A percentile compares a stretch with the other conserved stretches of the same genome.
Conservation (phyloP, 2,888 invertebrate species). For the Agrochola macilenta region DNA sequence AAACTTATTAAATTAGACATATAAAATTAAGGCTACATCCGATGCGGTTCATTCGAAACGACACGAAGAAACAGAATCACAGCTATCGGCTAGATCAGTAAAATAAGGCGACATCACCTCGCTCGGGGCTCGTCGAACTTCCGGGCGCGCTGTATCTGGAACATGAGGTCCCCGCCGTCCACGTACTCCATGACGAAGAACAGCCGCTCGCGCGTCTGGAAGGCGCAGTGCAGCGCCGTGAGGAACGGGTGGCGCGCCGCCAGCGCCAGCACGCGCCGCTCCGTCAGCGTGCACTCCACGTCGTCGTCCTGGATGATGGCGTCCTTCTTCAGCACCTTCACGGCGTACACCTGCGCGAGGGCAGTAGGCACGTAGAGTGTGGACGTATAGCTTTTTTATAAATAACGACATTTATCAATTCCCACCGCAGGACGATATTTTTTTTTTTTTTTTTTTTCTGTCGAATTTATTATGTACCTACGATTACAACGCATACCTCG, state of each 20-base stretch:
- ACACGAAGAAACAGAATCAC: too few relatives aligned
- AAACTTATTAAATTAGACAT: too few relatives aligned
- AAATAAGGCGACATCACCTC: slow-evolving; percentile 77
- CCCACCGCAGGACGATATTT: too few relatives aligned
- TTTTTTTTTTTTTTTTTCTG: too few relatives aligned
- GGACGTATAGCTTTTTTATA: too few relatives aligned
- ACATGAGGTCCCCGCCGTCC: slow-evolving; percentile 99
- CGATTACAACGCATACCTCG: slow-evolving; percentile 88
- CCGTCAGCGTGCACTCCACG: slow-evolving; percentile 99
- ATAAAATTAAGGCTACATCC: too few relatives aligned
- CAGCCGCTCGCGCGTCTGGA: slow-evolving; percentile 98
- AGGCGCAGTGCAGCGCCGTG: slow-evolving; percentile 98
- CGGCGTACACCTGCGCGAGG: slow-evolving; percentile 94
- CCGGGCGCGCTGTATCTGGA: slow-evolving; percentile 99
- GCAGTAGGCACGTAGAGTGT: too few relatives aligned
- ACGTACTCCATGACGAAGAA: slow-evolving; percentile 99
- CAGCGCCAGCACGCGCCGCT: slow-evolving; percentile 98
- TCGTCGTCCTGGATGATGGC: slow-evolving; percentile 99
- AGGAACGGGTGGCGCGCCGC: slow-evolving; percentile 99
- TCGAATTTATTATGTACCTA: too few relatives aligned
- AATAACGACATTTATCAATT: too few relatives aligned
- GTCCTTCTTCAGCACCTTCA: slow-evolving; percentile 98
- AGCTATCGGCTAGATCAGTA: too few relatives aligned
- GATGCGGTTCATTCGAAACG: too few relatives aligned
- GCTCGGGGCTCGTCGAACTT: slow-evolving; percentile 99